Base-by-base conservation (phyloP, 1,140 invertebrate species). In the Ceratosolen solmsi region DNA sequence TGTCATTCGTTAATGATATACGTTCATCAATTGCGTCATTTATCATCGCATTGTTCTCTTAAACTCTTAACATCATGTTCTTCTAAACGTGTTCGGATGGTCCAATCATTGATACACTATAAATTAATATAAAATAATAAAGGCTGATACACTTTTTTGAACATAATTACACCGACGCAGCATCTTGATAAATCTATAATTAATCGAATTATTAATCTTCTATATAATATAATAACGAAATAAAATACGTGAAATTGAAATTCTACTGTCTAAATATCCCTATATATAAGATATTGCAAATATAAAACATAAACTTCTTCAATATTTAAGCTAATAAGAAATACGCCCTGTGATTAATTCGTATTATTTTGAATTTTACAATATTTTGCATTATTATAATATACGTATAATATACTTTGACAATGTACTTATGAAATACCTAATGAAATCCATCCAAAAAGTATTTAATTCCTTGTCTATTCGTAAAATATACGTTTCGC, bases 61-160 rank as follows among this genome's bases (percentile, higher is more conserved):
- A 30, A 51, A 38, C 9, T 25, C 38, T 46, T 30, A 30, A 49
- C 38, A 79, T 79, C 54, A n/a, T 60, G 27, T 74, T 72, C n/a
- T 80, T 79, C 33, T 58, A 56, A 46, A 30, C 25, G 68, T 60
- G 20, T 79, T 27, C 0, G 60, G 46, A 73, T 36, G 51, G 56
- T 68, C 65, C 60, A 30, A 79, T 75, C 63, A 56, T 70, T 63
- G 38, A 80, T 72, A 80, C 68, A 68, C 60, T 41, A 54, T 36
- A 65, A 56, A 76, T 41, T 71, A n/a, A 36, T 11, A 79, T 30
- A 60, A 58, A 54, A 75, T 3, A 54, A 7, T 38, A 79, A 78
- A 65, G 20, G 22, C 80, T 81, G 73, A 81, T 75, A 56, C 80
- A 81, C 41, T 73, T 81, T 76, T 54, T 76, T 68, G 46, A 76